Conservation (phyloP, 1,140 invertebrate species). For the Elymnias hypermnestra region DNA sequence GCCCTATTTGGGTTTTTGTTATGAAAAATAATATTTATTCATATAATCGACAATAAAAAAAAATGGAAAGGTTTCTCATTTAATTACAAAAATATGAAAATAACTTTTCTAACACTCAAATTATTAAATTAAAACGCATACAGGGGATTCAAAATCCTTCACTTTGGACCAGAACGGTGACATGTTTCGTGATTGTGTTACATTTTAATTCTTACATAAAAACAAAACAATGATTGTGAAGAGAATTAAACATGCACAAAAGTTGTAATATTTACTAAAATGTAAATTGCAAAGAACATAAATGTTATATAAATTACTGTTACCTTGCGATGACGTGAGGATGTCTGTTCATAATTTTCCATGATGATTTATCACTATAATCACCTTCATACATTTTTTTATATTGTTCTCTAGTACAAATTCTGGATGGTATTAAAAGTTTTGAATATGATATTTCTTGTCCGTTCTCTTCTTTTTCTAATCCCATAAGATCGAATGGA, state of each 20-base stretch:
- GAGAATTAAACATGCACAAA: constrained; percentile 15
- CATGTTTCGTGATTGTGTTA: constrained; percentile 10
- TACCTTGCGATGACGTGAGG: constrained; percentile 83
- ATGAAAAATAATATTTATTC: no score
- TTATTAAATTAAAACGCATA: no score
- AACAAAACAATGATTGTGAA: constrained; percentile 15
- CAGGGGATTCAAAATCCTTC: no score
- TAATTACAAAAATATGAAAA: no score
- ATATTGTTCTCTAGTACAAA: constrained; percentile 75
- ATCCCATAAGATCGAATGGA: constrained; percentile 89
- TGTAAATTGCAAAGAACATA: no score
- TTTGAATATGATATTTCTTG: constrained; percentile 92
- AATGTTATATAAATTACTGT: no score
- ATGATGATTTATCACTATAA: constrained; percentile 69
- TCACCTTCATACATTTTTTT: constrained; percentile 76
- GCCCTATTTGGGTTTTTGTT: no score
- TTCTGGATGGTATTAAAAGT: constrained; percentile 85
- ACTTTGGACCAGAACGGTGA: constrained; percentile 3
- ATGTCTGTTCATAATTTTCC: constrained; percentile 64
- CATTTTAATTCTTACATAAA: constrained; percentile 3
- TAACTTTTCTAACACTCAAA: no score
- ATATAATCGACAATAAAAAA: no score
- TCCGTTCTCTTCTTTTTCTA: constrained; percentile 89
- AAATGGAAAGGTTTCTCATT: no score
- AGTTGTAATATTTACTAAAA: constrained; percentile 15